A percentile compares a stretch with the other conserved stretches of the same genome.
phyloP scores from a whole-genome alignment of 2,113 vertebrate species.

The Pimephales promelas region DNA sequence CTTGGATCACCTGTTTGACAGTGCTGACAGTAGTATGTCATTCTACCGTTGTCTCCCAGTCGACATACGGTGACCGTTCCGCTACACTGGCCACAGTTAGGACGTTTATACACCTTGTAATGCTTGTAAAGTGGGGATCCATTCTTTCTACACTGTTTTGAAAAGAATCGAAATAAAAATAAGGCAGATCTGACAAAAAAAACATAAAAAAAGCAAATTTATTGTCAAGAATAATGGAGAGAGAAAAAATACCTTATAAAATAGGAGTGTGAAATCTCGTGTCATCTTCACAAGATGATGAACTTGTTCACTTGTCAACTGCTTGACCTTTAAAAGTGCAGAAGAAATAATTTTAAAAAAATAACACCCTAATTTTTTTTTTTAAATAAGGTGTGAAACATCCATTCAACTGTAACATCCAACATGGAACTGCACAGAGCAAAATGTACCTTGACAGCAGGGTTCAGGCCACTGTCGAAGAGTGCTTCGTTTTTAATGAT shows the following conservation, averaged over 20 bases:
- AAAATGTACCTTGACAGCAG: conserved; percentile 80
- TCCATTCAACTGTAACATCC: background rate
- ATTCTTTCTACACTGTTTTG: conserved; percentile 80
- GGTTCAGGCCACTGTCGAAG: conserved; percentile 88
- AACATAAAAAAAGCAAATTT: conserved; percentile 24
- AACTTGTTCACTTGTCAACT: conserved; percentile 80
- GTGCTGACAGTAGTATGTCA: conserved; percentile 89
- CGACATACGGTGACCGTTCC: conserved; percentile 83
- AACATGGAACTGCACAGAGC: background rate
- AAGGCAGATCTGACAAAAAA: conserved; percentile 32
- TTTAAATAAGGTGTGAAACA: conserved; percentile 9
- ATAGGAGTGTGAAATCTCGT: conserved; percentile 88
- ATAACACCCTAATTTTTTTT: too few relatives aligned
- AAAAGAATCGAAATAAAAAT: conserved; percentile 13
- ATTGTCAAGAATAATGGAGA: conserved; percentile 31
- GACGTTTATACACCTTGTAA: conserved; percentile 87
- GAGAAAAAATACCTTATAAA: conserved; percentile 84
- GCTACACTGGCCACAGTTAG: conserved; percentile 80
- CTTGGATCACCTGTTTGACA: conserved; percentile 85
- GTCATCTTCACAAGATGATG: conserved; percentile 89
- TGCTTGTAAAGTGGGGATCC: conserved; percentile 82
- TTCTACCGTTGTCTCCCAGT: conserved; percentile 86
- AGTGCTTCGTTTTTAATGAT: conserved; percentile 97
- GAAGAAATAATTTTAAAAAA: conserved; percentile 31
- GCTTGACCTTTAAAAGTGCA: conserved; percentile 76